A percentile compares a stretch with the other conserved stretches of the same genome.
phyloP scores from a whole-genome alignment of 2,113 vertebrate genomes.

The Cyanocitta stelleri region DNA sequence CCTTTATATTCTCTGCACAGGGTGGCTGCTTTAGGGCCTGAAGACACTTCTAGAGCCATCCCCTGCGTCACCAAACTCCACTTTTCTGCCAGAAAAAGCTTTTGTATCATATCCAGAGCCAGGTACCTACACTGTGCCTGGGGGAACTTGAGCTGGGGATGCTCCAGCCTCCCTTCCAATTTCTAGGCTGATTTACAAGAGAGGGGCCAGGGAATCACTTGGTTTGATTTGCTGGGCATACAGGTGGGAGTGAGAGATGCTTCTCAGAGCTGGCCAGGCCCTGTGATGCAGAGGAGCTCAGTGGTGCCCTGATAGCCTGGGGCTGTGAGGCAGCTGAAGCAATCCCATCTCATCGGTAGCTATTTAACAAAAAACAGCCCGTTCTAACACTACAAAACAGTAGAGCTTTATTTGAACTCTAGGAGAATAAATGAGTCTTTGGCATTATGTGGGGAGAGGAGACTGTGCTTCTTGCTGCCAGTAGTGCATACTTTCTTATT shows the following conservation, averaged over 20 bases:
- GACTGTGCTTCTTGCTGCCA: slow-evolving; percentile 69
- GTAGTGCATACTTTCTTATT: slow-evolving; percentile 76
- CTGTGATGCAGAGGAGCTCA: not conserved
- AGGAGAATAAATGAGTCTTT: slow-evolving; percentile 54
- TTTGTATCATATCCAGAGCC: not conserved
- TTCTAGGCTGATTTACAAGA: not conserved
- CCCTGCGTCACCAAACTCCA: not conserved
- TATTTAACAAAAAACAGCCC: not conserved
- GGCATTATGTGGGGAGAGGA: slow-evolving; percentile 68
- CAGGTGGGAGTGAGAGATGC: not conserved
- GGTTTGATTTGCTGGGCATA: not conserved
- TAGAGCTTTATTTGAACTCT: slow-evolving; percentile 55
- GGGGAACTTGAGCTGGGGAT: not conserved
- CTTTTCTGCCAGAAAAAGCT: not conserved
- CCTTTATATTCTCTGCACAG: not conserved
- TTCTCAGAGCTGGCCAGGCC: not conserved
- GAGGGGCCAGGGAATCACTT: not conserved
- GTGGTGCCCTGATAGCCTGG: not conserved
- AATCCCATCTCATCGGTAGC: slow-evolving; percentile 13
- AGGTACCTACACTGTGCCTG: not conserved
- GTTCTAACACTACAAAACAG: slow-evolving; percentile 44
- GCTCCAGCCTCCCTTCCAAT: not conserved
- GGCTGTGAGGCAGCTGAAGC: not conserved
- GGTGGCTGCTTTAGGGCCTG: not conserved
- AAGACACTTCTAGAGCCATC: not conserved